Percentiles rank a stretch among this genome's conserved stretches.
Evolutionary conservation across 2,113 vertebrate genomes (phyloP).

Genomic region (Oncorhynchus nerka): DNA sequence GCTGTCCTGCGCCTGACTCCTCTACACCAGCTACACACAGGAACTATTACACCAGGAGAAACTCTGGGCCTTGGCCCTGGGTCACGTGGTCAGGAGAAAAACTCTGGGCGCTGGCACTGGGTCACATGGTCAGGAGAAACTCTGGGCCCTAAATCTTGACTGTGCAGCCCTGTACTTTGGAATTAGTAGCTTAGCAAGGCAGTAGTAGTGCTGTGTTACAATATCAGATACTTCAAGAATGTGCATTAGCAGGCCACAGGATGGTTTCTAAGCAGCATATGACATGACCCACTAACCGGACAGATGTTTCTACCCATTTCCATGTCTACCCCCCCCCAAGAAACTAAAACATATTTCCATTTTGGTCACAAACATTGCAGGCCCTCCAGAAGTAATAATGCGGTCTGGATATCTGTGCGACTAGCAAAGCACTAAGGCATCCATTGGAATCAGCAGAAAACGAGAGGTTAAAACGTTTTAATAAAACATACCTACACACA

Average conservation of each 20-base stretch:
- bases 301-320: conserved; percentile 41
- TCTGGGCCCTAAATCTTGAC: background rate
- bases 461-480: conserved; percentile 39
- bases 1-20: too few relatives aligned
- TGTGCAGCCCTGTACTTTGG: background rate
- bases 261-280: conserved; percentile 45
- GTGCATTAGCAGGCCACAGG: conserved; percentile 40
- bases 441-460: conserved; percentile 34
- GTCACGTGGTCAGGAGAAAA: too few relatives aligned
- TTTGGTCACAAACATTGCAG: conserved; percentile 27
- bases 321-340: conserved; percentile 24
- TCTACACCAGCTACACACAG: too few relatives aligned
- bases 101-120: too few relatives aligned
- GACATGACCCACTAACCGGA: conserved; percentile 26
- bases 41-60: too few relatives aligned
- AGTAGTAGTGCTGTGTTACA: background rate
- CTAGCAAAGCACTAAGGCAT: conserved; percentile 30
- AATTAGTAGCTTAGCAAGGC: conserved; percentile 2
- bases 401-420: conserved; percentile 30
- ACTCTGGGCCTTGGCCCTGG: too few relatives aligned
- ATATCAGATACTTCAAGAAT: conserved; percentile 16
- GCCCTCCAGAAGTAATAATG: conserved; percentile 50
- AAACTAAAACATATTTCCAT: conserved; percentile 1
- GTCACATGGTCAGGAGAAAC: too few relatives aligned
- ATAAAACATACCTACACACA: conserved; percentile 53